Evolutionary conservation across 2,113 vertebrate species (phyloP).

Genomic region (Tautogolabrus adspersus): DNA sequence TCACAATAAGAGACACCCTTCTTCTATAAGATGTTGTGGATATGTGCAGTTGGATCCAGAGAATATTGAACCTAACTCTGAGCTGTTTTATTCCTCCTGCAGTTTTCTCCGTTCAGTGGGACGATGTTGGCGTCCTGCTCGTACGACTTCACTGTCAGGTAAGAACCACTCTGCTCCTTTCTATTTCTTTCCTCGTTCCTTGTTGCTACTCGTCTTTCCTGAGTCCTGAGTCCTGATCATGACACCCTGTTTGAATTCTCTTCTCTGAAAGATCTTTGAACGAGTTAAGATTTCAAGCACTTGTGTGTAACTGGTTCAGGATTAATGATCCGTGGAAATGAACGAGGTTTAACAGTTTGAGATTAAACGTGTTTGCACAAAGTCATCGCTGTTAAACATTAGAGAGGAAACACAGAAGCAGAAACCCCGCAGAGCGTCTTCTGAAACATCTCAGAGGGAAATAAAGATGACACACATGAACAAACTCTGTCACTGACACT

Average conservation of each 20-base stretch:
- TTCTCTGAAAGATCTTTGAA: not conserved
- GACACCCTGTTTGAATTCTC: not conserved
- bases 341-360: not conserved
- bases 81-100: slow-evolving; percentile 56
- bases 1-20: no score
- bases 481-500: not conserved
- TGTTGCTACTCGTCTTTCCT: no score
- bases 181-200: not conserved
- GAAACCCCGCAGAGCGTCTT: not conserved
- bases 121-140: slow-evolving; percentile 92
- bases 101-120: slow-evolving; percentile 94
- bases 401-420: not conserved
- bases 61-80: no score
- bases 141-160: slow-evolving; percentile 98
- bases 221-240: not conserved
- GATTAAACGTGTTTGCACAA: slow-evolving; percentile 8
- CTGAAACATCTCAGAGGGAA: not conserved
- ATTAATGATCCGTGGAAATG: slow-evolving; percentile 8
- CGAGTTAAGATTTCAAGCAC: not conserved
- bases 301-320: not conserved
- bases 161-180: slow-evolving; percentile 26
- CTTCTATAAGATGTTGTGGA: no score
- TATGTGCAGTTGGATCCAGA: no score
- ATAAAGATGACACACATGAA: not conserved
- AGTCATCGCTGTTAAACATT: not conserved